Percentiles rank a stretch among this genome's conserved stretches.
Evolutionary conservation across 2,797 vertebrate genomes (phyloP).

Genomic region (Chaenodraco wilsoni): DNA sequence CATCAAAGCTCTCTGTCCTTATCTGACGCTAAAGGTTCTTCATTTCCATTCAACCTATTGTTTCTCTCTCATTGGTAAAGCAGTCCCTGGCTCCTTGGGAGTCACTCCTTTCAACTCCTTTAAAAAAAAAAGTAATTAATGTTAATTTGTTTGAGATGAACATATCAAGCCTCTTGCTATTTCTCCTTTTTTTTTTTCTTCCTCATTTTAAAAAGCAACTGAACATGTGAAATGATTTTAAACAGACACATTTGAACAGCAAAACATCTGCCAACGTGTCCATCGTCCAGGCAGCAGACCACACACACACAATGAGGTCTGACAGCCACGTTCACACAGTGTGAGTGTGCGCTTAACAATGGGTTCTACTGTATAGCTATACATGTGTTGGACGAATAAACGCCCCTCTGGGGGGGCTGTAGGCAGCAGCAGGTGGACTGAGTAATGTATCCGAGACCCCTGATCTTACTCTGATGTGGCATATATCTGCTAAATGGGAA

Average conservation of each 20-base stretch:
- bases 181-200: background rate
- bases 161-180: background rate
- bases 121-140: slow-evolving; percentile 25
- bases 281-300: slow-evolving; percentile 29
- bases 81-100: background rate
- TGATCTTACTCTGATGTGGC: slow-evolving; percentile 62
- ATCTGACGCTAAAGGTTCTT: slow-evolving; percentile 24
- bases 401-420: slow-evolving; percentile 45
- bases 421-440: slow-evolving; percentile 63
- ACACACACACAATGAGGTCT: background rate
- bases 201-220: slow-evolving; percentile 29
- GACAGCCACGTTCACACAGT: slow-evolving; percentile 24
- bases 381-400: slow-evolving; percentile 29
- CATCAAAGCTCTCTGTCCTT: slow-evolving; percentile 36
- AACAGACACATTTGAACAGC: slow-evolving; percentile 44
- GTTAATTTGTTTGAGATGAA: slow-evolving; percentile 11
- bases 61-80: slow-evolving; percentile 10
- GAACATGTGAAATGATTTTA: slow-evolving; percentile 37
- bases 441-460: slow-evolving; percentile 52
- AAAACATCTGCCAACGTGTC: slow-evolving; percentile 29
- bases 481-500: slow-evolving; percentile 68
- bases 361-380: slow-evolving; percentile 50
- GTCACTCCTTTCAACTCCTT: background rate
- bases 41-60: background rate
- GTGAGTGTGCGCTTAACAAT: slow-evolving; percentile 27